phyloP scores from a whole-genome alignment of 2,797 vertebrate genomes.

The Lindbergichthys nudifrons region DNA sequence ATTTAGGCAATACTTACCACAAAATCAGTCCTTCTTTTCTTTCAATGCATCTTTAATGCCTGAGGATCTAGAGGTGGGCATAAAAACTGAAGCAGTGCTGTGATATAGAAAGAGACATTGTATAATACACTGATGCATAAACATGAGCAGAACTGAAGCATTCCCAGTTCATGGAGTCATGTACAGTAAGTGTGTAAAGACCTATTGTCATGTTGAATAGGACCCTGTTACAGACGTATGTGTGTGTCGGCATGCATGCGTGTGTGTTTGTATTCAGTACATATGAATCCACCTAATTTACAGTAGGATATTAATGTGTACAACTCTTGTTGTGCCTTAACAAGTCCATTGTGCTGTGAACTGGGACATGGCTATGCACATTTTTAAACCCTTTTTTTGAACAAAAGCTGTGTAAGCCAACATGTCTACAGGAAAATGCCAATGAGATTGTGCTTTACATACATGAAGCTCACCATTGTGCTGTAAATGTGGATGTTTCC shows the following conservation, averaged over 20 bases:
- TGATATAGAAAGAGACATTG: slow-evolving; percentile 13
- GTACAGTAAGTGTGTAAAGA: slow-evolving; percentile 32
- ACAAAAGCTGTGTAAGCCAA: slow-evolving; percentile 22
- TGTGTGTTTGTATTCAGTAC: background rate
- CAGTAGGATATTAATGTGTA: slow-evolving; percentile 30
- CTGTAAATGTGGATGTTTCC: slow-evolving; percentile 57
- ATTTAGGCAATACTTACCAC: slow-evolving; percentile 19
- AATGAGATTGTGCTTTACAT: slow-evolving; percentile 28
- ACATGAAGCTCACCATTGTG: slow-evolving; percentile 56
- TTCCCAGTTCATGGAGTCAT: slow-evolving; percentile 31
- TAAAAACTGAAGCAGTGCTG: slow-evolving; percentile 8
- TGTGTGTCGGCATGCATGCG: background rate
- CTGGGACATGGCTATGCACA: slow-evolving; percentile 1
- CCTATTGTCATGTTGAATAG: slow-evolving; percentile 43
- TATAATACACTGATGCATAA: slow-evolving; percentile 33
- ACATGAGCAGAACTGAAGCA: slow-evolving; percentile 32
- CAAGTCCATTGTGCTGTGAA: slow-evolving; percentile 46
- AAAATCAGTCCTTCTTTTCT: slow-evolving; percentile 24
- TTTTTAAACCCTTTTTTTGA: background rate
- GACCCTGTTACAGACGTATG: slow-evolving; percentile 21
- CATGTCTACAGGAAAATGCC: slow-evolving; percentile 27
- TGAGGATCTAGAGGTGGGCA: background rate
- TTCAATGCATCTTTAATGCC: background rate
- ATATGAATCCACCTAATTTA: slow-evolving; percentile 35
- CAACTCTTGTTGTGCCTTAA: slow-evolving; percentile 29